Evolutionary conservation across 2,113 vertebrate genomes (phyloP).

Genomic region (Peucedramus taeniatus): DNA sequence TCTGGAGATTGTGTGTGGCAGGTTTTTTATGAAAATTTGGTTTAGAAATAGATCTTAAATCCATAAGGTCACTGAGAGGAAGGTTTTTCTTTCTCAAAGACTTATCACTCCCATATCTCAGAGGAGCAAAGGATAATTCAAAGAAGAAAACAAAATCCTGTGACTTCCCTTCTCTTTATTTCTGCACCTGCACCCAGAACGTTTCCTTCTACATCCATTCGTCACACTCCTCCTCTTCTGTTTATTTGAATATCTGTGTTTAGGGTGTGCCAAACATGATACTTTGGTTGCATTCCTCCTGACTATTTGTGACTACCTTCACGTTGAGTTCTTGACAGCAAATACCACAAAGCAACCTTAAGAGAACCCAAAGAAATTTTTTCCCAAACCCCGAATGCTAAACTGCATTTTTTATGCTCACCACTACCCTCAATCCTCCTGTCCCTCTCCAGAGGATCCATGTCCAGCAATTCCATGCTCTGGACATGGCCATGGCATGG

Average conservation of each 20-base stretch:
- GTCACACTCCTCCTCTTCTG: background rate
- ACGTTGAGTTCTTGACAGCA: rapidly evolving
- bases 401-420: background rate
- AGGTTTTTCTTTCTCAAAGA: slow-evolving; percentile 23
- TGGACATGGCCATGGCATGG: background rate
- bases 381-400: background rate
- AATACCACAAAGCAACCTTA: background rate
- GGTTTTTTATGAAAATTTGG: slow-evolving; percentile 51
- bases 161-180: background rate
- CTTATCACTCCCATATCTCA: background rate
- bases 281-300: background rate
- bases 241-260: background rate
- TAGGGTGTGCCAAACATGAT: background rate
- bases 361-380: background rate
- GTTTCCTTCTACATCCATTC: background rate
- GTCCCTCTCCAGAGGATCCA: background rate
- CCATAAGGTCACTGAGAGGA: slow-evolving; percentile 50
- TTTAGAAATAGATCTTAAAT: slow-evolving; percentile 60
- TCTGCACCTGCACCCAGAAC: background rate
- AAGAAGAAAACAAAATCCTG: background rate
- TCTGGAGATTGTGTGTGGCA: slow-evolving; percentile 33
- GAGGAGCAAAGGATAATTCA: slow-evolving; percentile 4
- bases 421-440: background rate
- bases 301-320: background rate
- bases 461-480: background rate